These are phyloP conservation scores for Spodoptera littoralis DNA, from an alignment of 2,888 invertebrate genomes.

Conservation along the genomic window DNA sequence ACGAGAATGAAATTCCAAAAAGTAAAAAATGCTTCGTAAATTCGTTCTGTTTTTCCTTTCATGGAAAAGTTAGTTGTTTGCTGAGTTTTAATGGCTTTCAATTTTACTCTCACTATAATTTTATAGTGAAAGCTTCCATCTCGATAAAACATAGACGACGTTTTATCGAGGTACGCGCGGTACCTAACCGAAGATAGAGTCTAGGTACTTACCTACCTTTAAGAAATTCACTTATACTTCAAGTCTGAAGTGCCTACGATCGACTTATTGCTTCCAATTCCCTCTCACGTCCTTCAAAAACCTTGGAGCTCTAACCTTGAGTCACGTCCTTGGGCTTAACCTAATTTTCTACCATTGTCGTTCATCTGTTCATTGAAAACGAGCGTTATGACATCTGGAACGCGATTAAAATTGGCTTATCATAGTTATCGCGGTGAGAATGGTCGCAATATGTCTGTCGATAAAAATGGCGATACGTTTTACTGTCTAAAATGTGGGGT, in stretches of 20 bases:
- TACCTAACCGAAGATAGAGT: neutral
- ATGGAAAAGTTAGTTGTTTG: too few relatives aligned
- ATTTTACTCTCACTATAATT: too few relatives aligned
- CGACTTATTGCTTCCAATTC: constrained; percentile 24
- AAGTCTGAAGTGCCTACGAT: constrained; percentile 24
- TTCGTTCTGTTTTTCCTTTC: constrained; percentile 11
- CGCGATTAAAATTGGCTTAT: constrained; percentile 44
- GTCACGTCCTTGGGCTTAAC: constrained; percentile 25
- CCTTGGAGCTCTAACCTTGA: constrained; percentile 34
- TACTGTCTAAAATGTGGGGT: constrained; percentile 20
- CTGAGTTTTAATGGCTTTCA: too few relatives aligned
- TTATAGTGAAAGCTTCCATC: neutral
- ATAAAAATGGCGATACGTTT: constrained; percentile 39
- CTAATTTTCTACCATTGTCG: constrained; percentile 13
- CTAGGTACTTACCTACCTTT: neutral
- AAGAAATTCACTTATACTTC: constrained; percentile 28
- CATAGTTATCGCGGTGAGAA: constrained; percentile 45
- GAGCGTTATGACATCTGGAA: constrained; percentile 18
- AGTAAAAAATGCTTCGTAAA: constrained; percentile 1
- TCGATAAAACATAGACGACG: constrained; percentile 1
- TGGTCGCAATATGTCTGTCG: constrained; percentile 25
- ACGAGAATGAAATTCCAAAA: constrained; percentile 15
- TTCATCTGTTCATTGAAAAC: constrained; percentile 23
- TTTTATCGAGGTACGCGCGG: too few relatives aligned
- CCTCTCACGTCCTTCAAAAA: constrained; percentile 18